Evolutionary conservation across 2,888 invertebrate species (phyloP), one percentile per base, ranked within the genome.

Genomic region (Platycnemis pennipes): DNA sequence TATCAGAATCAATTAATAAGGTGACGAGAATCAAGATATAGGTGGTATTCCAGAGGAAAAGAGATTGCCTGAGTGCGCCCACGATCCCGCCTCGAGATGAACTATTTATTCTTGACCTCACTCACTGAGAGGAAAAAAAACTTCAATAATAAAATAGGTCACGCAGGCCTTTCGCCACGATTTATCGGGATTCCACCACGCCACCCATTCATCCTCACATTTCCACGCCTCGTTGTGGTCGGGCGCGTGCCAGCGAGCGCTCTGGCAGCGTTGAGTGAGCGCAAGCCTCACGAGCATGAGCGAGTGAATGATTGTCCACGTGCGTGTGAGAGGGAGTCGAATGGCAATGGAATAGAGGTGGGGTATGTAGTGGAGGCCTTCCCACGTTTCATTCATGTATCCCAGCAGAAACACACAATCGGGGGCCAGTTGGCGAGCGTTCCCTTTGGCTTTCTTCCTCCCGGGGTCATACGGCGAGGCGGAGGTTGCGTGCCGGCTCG

Each of bases 361-460:
- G 37, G 13, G 37, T 37, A 8, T 1, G 53, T 26, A 22, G 63
- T 63, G 26, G 63, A 5, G 63, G n/a, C 53, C 37, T 77, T 77
- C 77, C 77, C 77, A 77, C 77, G 77, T 77, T 77, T 77, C 77
- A 77, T 77, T 77, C 77, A 77, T 77, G 37, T 37, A 3, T 37
- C 31, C 37, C 8, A 8, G 26, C n/a, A n/a, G n/a, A n/a, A n/a
- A n/a, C 26, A 22, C 22, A 77, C 77, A 77, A 37, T 77, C 31
- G 77, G 37, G 37, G 77, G 11, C 77, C 37, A 37, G 31, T 11
- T 31, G 31, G 11, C 49, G 4, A 31, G 11, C 37, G 77, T 77
- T 31, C 31, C 77, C 77, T 77, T 37, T 37, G 77, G 77, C 22
- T n/a, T 22, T 7, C 63, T 63, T n/a, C 26, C 77, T 11, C 13